Base-by-base conservation (phyloP, 1,140 invertebrate species). In the Venturia canescens region DNA sequence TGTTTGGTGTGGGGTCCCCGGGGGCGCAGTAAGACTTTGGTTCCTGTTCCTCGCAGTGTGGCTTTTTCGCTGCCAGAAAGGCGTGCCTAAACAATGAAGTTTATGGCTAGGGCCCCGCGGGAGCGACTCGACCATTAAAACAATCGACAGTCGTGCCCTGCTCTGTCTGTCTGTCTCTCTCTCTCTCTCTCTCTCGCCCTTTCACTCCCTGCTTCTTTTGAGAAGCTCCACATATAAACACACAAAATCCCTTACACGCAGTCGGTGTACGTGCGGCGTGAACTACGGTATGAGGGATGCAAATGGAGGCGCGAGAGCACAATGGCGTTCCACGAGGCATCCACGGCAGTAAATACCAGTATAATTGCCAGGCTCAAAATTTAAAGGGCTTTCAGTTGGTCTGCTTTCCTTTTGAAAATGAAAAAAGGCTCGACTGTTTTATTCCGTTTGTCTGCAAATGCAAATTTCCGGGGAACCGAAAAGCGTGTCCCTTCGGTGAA, bases 71-170 rank as follows among this genome's bases (percentile, higher is more conserved):
- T 85, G 84, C 89, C 84, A 87, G 89, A 90, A 89, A 85, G 88
- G 86, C 87, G 88, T 89, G 86, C 85, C 86, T 87, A 88, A 90
- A 90, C 89, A 90, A 90, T 90, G 89, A 89, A 89, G 88, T 89
- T 90, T 90, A 90, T 88, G 89, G 86, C 83, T 77, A 79, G 83
- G 76, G 84, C 81, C 84, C 84, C 76, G 86, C 84, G 83, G 83
- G 83, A 86, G 84, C 84, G 69, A 53, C 53, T 71, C 69, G 84
- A 80, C 86, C 87, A 87, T 90, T 89, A 89, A 90, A 89, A 90
- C 88, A 88, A 89, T 90, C 89, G 88, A 86, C 85, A 84, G 87
- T 88, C 85, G 88, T 80, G 78, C 50, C 11, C 50, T 74, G 31
- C 84, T 82, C 85, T 84, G 11, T n/a, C n/a, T 11, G 53, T n/a